Conservation (phyloP, 1,140 invertebrate species). For the Scaptomyza graminum region DNA sequence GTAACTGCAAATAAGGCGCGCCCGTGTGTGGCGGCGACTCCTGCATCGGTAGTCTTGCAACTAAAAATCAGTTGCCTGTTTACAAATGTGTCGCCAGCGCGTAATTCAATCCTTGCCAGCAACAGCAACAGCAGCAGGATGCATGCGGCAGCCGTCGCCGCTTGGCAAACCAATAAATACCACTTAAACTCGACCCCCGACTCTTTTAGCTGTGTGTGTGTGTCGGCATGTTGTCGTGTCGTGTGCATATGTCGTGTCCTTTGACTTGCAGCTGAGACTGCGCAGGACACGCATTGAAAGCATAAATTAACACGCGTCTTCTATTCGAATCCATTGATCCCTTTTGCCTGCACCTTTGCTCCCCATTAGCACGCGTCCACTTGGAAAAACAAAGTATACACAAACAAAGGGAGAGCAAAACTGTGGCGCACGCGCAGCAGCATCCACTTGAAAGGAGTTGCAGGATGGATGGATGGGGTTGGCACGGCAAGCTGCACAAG, state of each 20-base stretch:
- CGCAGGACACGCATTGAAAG: slow-evolving; percentile 58
- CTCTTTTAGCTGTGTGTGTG: slow-evolving; percentile 46
- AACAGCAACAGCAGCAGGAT: slow-evolving; percentile 47
- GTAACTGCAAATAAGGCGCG: slow-evolving; percentile 75
- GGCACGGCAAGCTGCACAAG: slow-evolving; percentile 24
- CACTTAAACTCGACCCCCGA: slow-evolving; percentile 64
- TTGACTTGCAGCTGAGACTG: slow-evolving; percentile 72
- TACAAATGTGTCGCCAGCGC: slow-evolving; percentile 79
- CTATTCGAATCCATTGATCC: slow-evolving; percentile 50
- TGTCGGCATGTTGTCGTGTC: too few relatives aligned
- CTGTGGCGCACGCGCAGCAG: slow-evolving; percentile 63
- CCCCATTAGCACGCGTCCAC: slow-evolving; percentile 78
- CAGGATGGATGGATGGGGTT: too few relatives aligned
- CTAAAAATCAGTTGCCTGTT: slow-evolving; percentile 74
- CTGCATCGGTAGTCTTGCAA: slow-evolving; percentile 60
- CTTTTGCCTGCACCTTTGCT: slow-evolving; percentile 67
- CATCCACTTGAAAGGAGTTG: slow-evolving; percentile 63
- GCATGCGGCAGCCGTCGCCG: slow-evolving; percentile 76
- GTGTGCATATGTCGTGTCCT: slow-evolving; percentile 68
- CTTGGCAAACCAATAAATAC: slow-evolving; percentile 81
- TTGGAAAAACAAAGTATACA: slow-evolving; percentile 30
- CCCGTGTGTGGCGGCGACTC: slow-evolving; percentile 46
- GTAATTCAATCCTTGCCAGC: slow-evolving; percentile 72
- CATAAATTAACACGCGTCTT: slow-evolving; percentile 66
- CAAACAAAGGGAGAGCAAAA: neutral